A percentile compares a stretch with the other conserved stretches of the same genome.
phyloP scores from a whole-genome alignment of 2,888 invertebrate species.

The Timema podura region DNA sequence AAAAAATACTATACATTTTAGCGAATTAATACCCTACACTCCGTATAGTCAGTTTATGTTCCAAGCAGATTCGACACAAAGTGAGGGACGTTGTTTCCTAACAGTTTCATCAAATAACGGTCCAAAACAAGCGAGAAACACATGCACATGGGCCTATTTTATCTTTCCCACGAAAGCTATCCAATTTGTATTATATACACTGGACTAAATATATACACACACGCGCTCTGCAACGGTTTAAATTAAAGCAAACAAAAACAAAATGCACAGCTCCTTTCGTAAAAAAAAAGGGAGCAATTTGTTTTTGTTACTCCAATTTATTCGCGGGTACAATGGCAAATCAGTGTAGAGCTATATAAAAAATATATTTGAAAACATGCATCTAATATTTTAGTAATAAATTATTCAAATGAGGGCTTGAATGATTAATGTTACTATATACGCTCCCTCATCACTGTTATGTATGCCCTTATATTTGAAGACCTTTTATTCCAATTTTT shows the following conservation, averaged over 20 bases:
- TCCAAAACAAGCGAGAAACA: no score
- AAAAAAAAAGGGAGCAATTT: constrained; percentile 4
- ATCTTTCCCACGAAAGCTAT: background rate
- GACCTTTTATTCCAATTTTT: no score
- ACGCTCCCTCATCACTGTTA: no score
- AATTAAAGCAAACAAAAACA: constrained; percentile 14
- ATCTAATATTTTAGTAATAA: constrained; percentile 2
- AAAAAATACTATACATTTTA: no score
- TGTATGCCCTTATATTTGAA: no score
- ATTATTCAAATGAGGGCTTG: constrained; percentile 4
- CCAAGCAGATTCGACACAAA: no score
- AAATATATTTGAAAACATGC: background rate
- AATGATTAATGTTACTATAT: no score
- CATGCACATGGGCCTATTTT: no score
- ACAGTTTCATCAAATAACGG: no score
- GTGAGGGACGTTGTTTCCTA: no score
- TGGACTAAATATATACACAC: constrained; percentile 11
- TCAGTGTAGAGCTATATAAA: constrained; percentile 8
- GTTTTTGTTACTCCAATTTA: constrained; percentile 12
- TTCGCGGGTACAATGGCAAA: background rate
- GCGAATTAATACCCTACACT: no score
- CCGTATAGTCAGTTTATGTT: no score
- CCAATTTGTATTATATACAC: constrained; percentile 15
- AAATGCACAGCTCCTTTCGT: constrained; percentile 3
- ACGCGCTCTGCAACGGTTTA: constrained; percentile 10